These are phyloP conservation scores for Cyclopterus lumpus DNA, from an alignment of 2,797 vertebrate genomes.

Conservation along the genomic window DNA sequence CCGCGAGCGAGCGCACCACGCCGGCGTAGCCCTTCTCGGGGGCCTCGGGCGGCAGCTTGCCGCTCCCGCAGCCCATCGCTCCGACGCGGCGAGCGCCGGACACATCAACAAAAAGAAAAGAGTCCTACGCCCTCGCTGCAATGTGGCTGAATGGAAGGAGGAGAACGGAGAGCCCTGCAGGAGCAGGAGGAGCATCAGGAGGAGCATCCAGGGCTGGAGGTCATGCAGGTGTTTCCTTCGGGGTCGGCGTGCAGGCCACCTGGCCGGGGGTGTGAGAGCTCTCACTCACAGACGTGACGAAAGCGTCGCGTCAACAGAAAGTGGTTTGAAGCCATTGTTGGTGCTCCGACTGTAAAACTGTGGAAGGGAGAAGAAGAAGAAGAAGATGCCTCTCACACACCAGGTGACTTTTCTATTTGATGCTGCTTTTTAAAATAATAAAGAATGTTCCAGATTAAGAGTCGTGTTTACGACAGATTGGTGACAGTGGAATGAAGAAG, in stretches of 20 bases:
- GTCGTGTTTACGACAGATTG: too few relatives aligned
- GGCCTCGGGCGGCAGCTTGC: conserved; percentile 54
- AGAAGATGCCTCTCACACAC: neutral
- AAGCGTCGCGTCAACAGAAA: conserved; percentile 46
- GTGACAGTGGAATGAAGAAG: neutral
- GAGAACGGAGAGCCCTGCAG: neutral
- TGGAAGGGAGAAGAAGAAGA: too few relatives aligned
- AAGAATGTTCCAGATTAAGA: neutral
- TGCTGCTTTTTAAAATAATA: neutral
- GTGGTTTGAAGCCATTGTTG: conserved; percentile 66
- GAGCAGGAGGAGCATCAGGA: neutral
- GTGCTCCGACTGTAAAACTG: neutral
- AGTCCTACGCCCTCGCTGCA: too few relatives aligned
- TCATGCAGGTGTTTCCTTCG: conserved; percentile 5
- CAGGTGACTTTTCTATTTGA: neutral
- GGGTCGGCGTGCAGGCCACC: conserved; percentile 28
- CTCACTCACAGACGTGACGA: conserved; percentile 22
- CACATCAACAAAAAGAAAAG: neutral
- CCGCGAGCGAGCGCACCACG: conserved; percentile 62
- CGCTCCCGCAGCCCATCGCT: conserved; percentile 62
- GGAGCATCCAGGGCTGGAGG: neutral
- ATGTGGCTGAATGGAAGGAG: neutral
- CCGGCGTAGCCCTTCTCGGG: conserved; percentile 47
- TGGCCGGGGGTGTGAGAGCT: conserved; percentile 18
- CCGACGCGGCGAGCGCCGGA: neutral